Evolutionary conservation across 2,888 invertebrate species (phyloP).

Genomic region (Steinernema carpocapsae): DNA sequence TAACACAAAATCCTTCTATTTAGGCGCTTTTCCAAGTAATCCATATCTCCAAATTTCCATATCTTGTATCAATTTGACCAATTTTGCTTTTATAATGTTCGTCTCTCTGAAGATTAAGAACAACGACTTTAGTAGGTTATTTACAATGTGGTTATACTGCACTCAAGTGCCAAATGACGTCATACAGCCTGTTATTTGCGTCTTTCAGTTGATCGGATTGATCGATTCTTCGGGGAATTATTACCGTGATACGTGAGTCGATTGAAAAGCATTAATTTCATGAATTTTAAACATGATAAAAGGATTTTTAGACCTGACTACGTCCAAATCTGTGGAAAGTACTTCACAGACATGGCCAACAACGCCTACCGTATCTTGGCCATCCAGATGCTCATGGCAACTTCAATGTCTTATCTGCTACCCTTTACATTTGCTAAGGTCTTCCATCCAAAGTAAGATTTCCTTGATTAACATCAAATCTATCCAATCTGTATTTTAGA

Average conservation of each 20-base stretch:
- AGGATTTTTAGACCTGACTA: neutral
- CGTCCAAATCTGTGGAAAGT: neutral
- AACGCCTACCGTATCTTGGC: constrained; percentile 12
- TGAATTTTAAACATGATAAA: no score
- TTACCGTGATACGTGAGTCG: neutral
- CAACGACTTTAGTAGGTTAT: neutral
- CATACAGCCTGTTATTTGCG: neutral
- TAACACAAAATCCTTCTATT: no score
- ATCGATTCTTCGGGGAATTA: neutral
- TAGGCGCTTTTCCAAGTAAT: neutral
- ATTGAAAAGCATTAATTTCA: no score
- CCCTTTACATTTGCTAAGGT: neutral
- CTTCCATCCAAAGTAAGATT: constrained; percentile 14
- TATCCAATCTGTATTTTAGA: no score
- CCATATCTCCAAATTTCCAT: neutral
- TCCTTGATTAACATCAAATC: neutral
- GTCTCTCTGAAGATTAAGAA: neutral
- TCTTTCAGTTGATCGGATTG: neutral
- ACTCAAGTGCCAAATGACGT: neutral
- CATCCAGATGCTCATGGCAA: neutral
- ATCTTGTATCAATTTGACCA: neutral
- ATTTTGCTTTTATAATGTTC: neutral
- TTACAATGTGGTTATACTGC: neutral
- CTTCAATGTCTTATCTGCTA: neutral
- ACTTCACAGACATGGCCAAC: neutral